phyloP scores from a whole-genome alignment of 2,797 vertebrate species.

The Mormyrus proboscirostris region DNA sequence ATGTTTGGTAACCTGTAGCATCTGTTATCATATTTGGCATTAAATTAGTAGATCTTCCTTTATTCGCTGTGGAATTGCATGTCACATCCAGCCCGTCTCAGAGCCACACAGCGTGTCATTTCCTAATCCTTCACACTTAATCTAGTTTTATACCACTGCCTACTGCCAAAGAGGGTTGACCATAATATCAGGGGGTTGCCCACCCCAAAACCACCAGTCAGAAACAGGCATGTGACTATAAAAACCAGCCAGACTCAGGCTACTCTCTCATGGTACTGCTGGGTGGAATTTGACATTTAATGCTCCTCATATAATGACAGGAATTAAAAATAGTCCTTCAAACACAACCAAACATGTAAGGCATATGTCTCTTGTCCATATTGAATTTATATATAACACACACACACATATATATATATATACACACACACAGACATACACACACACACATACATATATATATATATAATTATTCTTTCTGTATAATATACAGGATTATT shows the following conservation, averaged over 20 bases:
- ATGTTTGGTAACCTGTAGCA: not conserved
- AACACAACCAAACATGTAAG: not conserved
- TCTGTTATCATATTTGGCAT: constrained; percentile 69
- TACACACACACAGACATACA: too few species aligned
- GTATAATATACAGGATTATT: constrained; percentile 5
- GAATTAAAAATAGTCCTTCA: not conserved
- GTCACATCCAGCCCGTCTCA: constrained; percentile 46
- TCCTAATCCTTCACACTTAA: constrained; percentile 70
- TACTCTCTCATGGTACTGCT: constrained; percentile 5
- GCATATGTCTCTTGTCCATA: not conserved
- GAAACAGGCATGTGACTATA: constrained; percentile 34
- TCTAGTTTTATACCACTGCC: constrained; percentile 29
- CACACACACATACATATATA: not conserved
- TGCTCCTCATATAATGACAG: not conserved
- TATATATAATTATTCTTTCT: not conserved
- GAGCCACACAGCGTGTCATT: constrained; percentile 53
- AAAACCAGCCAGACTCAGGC: constrained; percentile 29
- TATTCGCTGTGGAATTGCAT: constrained; percentile 42
- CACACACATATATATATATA: too few species aligned
- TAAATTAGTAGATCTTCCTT: constrained; percentile 70
- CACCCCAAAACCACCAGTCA: constrained; percentile 50
- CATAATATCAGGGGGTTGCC: constrained; percentile 17
- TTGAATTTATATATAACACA: not conserved
- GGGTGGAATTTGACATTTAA: constrained; percentile 2
- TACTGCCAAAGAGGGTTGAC: constrained; percentile 41